phyloP scores from a whole-genome alignment of 2,888 invertebrate genomes.

The Meteorus cinctellus region DNA sequence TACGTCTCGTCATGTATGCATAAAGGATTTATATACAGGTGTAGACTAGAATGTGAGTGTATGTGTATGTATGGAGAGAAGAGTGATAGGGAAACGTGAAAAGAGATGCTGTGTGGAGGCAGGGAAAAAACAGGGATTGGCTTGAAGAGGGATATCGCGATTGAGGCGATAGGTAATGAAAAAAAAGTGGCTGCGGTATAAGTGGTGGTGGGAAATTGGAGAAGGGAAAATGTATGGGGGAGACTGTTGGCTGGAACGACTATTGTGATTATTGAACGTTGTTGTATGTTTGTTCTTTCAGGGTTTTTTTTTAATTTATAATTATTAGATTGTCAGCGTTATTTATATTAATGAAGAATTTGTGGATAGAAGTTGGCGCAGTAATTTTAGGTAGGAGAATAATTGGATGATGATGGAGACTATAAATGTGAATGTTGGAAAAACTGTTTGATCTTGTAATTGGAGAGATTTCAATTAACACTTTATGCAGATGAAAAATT shows the following conservation, averaged over 20 bases:
- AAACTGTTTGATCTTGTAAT: too few relatives aligned
- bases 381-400: too few relatives aligned
- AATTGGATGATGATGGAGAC: too few relatives aligned
- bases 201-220: conserved; percentile 7
- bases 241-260: background rate
- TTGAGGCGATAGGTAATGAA: conserved; percentile 31
- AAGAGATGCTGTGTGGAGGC: conserved; percentile 13
- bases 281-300: conserved; percentile 22
- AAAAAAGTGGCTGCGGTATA: conserved; percentile 2
- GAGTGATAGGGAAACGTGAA: conserved; percentile 47
- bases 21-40: conserved; percentile 25
- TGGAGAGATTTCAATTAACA: too few relatives aligned
- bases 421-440: too few relatives aligned
- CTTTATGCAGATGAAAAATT: too few relatives aligned
- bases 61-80: conserved; percentile 45
- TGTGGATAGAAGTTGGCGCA: too few relatives aligned
- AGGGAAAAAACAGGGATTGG: conserved; percentile 6
- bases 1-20: conserved; percentile 1
- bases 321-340: background rate
- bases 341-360: conserved; percentile 39
- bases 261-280: conserved; percentile 7
- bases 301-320: background rate
- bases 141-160: conserved; percentile 22
- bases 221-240: conserved; percentile 33
- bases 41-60: conserved; percentile 30